These are phyloP conservation scores for Gadus macrocephalus DNA, from an alignment of 2,113 vertebrate genomes.

Conservation along the genomic window DNA sequence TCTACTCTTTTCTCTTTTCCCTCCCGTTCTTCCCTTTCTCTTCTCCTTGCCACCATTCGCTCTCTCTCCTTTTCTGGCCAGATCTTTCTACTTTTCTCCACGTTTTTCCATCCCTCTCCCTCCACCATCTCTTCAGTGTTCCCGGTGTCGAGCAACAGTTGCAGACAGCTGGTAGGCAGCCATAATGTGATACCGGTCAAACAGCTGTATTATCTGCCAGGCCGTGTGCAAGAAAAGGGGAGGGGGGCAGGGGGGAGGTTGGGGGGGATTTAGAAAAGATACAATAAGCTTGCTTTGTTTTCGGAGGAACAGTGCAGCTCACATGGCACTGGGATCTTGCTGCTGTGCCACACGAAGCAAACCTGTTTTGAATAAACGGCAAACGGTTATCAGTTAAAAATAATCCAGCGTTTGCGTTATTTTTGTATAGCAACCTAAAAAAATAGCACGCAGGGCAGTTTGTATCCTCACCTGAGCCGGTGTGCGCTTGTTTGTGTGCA, in stretches of 20 bases:
- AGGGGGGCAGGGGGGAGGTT: not conserved
- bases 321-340: slow-evolving; percentile 29
- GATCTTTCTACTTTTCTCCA: too few species aligned
- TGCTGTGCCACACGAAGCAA: slow-evolving; percentile 12
- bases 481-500: not conserved
- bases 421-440: not conserved
- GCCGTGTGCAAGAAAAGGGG: slow-evolving; percentile 38
- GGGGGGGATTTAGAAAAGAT: slow-evolving; percentile 34
- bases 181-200: slow-evolving; percentile 49
- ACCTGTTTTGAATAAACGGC: slow-evolving; percentile 9
- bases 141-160: slow-evolving; percentile 48
- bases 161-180: slow-evolving; percentile 62
- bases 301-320: slow-evolving; percentile 44
- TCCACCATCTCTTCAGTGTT: too few species aligned
- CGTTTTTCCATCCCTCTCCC: too few species aligned
- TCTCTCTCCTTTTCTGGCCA: not conserved
- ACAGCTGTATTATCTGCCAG: slow-evolving; percentile 63
- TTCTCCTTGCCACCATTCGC: not conserved
- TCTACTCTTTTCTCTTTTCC: not conserved
- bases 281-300: slow-evolving; percentile 64
- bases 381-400: slow-evolving; percentile 4
- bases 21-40: not conserved
- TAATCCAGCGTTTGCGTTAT: not conserved
- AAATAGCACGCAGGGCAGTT: not conserved
- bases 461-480: slow-evolving; percentile 10